Percentiles rank a stretch among this genome's conserved stretches.
Evolutionary conservation across 2,113 vertebrate species (phyloP).

Genomic region (Sphyrna mokarran): DNA sequence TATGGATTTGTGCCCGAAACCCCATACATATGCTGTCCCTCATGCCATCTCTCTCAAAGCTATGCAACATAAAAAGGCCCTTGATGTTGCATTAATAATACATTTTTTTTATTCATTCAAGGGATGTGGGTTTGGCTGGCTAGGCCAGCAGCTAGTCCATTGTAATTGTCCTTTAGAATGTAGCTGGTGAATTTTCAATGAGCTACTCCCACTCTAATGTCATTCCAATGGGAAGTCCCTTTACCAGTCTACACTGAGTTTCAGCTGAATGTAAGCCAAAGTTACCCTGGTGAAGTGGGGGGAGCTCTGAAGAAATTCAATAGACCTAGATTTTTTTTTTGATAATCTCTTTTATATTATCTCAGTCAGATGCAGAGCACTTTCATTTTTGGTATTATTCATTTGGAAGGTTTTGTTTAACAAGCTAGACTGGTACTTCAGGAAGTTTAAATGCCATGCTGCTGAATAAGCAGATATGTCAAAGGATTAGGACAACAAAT

Average conservation of each 20-base stretch:
- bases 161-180: no score
- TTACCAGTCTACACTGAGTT: background rate
- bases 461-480: background rate
- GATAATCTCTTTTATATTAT: background rate
- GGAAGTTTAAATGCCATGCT: background rate
- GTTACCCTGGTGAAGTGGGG: background rate
- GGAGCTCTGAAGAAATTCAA: background rate
- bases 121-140: no score
- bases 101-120: background rate
- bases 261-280: background rate
- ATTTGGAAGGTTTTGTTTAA: background rate
- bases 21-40: background rate
- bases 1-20: background rate
- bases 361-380: background rate
- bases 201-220: background rate
- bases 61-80: background rate
- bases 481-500: background rate
- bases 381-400: background rate
- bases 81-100: background rate
- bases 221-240: background rate
- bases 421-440: background rate
- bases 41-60: background rate
- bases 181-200: background rate
- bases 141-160: no score
- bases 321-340: background rate